phyloP scores from a whole-genome alignment of 2,113 vertebrate genomes.

The rabbit (Oryctolagus cuniculus) region mOryCun1.1 NC_091436.1:60497501-60498000 shows the following conservation, averaged over 20 bases:
- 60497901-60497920: slow-evolving; percentile 6
- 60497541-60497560: background rate
- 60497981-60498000: background rate
- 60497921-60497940: slow-evolving; percentile 23
- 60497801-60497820: background rate
- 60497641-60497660: background rate
- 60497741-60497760: slow-evolving; percentile 25
- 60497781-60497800: slow-evolving; percentile 4
- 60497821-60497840: slow-evolving; percentile 29
- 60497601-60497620: background rate
- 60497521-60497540: slow-evolving; percentile 15
- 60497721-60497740: slow-evolving; percentile 47
- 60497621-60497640: background rate
- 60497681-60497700: slow-evolving; percentile 33
- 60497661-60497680: background rate
- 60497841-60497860: background rate
- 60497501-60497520: slow-evolving; percentile 11
- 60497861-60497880: background rate
- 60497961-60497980: slow-evolving; percentile 7
- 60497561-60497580: background rate
- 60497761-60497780: background rate
- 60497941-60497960: background rate
- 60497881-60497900: background rate
- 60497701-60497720: slow-evolving; percentile 37
- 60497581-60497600: background rate